A percentile compares a stretch with the other conserved stretches of the same genome.
These are phyloP conservation scores for Indicator indicator DNA, from an alignment of 2,113 vertebrate species.

Conservation along the genomic window DNA sequence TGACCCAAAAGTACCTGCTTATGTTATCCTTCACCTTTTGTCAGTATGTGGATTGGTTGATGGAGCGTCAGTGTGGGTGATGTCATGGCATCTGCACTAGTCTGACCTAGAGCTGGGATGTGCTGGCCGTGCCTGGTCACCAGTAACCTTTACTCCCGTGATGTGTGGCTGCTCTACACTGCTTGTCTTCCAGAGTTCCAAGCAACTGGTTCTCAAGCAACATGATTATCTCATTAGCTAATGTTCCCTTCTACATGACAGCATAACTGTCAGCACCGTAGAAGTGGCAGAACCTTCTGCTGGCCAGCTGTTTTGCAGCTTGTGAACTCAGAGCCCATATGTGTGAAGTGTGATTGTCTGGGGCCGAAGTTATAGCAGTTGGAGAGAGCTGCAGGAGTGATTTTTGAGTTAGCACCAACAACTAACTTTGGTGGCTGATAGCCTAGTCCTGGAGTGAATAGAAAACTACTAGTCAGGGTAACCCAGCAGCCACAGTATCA, in stretches of 20 bases:
- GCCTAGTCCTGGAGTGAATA: not conserved
- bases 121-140: not conserved
- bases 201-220: not conserved
- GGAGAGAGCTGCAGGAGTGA: not conserved
- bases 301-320: not conserved
- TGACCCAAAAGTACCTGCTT: not conserved
- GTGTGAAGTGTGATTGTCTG: not conserved
- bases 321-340: not conserved
- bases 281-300: not conserved
- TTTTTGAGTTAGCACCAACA: not conserved
- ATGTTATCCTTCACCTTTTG: not conserved
- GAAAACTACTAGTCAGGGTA: not conserved
- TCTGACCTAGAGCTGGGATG: not conserved
- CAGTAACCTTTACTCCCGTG: not conserved
- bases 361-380: not conserved
- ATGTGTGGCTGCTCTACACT: not conserved
- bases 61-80: not conserved
- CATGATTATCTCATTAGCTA: not conserved
- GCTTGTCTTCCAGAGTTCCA: not conserved
- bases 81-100: not conserved
- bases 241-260: fast-evolving
- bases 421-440: not conserved
- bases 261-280: not conserved
- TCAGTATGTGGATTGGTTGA: not conserved
- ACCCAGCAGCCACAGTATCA: not conserved